These are phyloP conservation scores for Zaprionus africanus DNA, from an alignment of 1,140 invertebrate genomes.

Conservation along the genomic window DNA sequence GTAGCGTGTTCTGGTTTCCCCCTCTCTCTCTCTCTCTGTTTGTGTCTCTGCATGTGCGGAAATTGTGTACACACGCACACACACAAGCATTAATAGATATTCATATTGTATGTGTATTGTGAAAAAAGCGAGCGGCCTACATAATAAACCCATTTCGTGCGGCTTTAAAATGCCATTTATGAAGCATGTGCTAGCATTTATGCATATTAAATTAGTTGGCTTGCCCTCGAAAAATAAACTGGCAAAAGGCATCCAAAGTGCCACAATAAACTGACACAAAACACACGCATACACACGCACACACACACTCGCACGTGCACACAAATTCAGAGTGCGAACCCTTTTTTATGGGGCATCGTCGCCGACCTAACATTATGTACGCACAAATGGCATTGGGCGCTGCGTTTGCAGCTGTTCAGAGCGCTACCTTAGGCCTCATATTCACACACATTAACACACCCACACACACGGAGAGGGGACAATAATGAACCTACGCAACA, in stretches of 20 bases:
- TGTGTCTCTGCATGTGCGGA: slow-evolving; percentile 41
- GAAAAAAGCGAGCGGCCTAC: slow-evolving; percentile 28
- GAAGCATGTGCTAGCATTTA: slow-evolving; percentile 81
- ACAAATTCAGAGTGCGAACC: slow-evolving; percentile 60
- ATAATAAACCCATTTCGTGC: slow-evolving; percentile 76
- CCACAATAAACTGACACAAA: slow-evolving; percentile 48
- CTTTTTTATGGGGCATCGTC: slow-evolving; percentile 69
- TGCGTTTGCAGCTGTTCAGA: slow-evolving; percentile 42
- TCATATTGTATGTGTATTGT: slow-evolving; percentile 52
- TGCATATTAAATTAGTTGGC: slow-evolving; percentile 80
- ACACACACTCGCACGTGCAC: slow-evolving; percentile 13
- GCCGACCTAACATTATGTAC: slow-evolving; percentile 43
- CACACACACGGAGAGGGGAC: slow-evolving; percentile 13
- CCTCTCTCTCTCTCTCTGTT: slow-evolving; percentile 2
- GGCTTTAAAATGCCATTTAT: slow-evolving; percentile 80
- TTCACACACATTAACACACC: slow-evolving; percentile 63
- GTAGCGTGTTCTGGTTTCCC: slow-evolving; percentile 11
- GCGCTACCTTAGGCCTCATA: slow-evolving; percentile 32
- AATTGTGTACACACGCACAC: slow-evolving; percentile 46
- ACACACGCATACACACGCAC: slow-evolving; percentile 23
- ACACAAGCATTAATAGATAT: slow-evolving; percentile 51
- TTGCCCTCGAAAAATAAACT: slow-evolving; percentile 67
- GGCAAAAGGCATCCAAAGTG: slow-evolving; percentile 53
- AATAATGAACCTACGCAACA: slow-evolving; percentile 42
- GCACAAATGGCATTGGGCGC: slow-evolving; percentile 48